Evolutionary conservation across 2,797 vertebrate genomes (phyloP), one percentile per base, ranked within the genome.

Genomic region (Novumbra hubbsi): DNA sequence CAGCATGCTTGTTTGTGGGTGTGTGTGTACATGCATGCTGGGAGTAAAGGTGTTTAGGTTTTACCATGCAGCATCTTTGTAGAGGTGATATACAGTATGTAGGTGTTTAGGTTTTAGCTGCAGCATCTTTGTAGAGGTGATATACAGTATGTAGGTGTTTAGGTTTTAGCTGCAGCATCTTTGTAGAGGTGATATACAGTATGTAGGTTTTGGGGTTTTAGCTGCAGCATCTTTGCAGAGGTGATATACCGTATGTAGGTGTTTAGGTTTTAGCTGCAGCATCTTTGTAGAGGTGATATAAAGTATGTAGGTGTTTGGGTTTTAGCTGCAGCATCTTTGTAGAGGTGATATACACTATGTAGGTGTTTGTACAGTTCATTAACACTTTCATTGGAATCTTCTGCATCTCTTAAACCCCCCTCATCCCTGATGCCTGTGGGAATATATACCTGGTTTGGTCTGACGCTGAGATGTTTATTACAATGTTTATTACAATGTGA

Each of bases 1-100:
- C 24, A 63, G 50, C 50, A 55, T 81, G n/a, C 32, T 21, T 60
- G 52, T 60, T 28, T 28, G 55, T 71, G n/a, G 19, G 70, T 60
- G 68, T 2, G 68, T 30, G 68, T 28, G 68, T 16, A 5, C 3
- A n/a, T 28, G 68, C 55, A 62, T 7, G 17, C 17, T 55, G 50
- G 19, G 50, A 49, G 15, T 49, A 49, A 49, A n/a, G 11, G 12
- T 1, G 1, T 1, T 49, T 49, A 14, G 12, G 48, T 3, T 49
- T 15, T 49, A 49, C 1, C 48, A n/a, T 49, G 15, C 48, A 49
- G 11, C 48, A n/a, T 52, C 50, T n/a, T 17, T 52, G 19, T 52
- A 7, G 5, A 17, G 15, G 50, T 16, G 19, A 52, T 52, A 17
- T 52, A 52, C 15, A 14, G 32, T 34, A 34, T 34, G 32, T 17